Percentiles rank a stretch among this genome's conserved stretches.
Conservation (phyloP, 2,113 vertebrate genomes). For the Talpa occidentalis region DNA sequence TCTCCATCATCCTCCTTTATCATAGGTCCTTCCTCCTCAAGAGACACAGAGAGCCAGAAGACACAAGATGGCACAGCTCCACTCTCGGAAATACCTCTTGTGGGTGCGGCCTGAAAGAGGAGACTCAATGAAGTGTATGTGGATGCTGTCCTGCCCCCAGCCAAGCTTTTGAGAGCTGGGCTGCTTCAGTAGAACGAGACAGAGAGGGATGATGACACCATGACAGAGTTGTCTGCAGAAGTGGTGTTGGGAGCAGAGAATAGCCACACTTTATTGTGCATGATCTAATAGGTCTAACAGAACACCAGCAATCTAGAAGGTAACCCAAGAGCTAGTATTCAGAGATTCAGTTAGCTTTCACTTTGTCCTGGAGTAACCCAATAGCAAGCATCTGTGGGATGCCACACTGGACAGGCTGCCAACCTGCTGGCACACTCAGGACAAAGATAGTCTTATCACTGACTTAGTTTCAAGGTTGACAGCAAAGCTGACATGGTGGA, state of each 20-base stretch:
- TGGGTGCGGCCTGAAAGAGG: neutral
- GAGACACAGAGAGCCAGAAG: neutral
- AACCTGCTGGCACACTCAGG: neutral
- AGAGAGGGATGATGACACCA: fast-evolving
- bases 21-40: fast-evolving
- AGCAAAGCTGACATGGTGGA: neutral
- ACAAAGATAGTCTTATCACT: neutral
- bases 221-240: neutral
- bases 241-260: neutral
- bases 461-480: neutral
- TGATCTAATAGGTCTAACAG: no score
- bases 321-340: no score
- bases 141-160: neutral
- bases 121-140: fast-evolving
- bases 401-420: no score
- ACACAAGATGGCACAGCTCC: neutral
- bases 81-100: neutral
- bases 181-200: neutral
- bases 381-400: neutral
- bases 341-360: neutral
- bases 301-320: neutral
- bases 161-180: neutral
- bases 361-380: neutral
- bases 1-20: neutral
- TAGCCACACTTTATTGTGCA: no score